Percentiles rank a stretch among this genome's conserved stretches.
These are phyloP conservation scores for Parnassius glacialis DNA, from an alignment of 2,888 invertebrate species.

Conservation along the genomic window DNA sequence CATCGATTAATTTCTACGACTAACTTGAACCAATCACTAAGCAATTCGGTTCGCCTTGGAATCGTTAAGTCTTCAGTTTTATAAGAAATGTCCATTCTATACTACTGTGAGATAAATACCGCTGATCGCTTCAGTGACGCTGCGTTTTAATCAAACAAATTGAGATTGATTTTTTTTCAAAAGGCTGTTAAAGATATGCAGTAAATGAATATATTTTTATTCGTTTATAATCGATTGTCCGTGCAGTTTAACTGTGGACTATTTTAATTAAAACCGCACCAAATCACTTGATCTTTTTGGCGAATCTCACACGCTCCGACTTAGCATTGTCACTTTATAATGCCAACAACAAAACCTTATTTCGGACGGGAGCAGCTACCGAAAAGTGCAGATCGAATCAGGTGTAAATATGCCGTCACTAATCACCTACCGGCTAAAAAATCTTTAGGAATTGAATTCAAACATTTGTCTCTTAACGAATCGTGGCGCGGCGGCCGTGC, in stretches of 20 bases:
- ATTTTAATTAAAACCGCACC: conserved; percentile 31
- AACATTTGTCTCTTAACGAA: conserved; percentile 81
- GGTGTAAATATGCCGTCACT: conserved; percentile 71
- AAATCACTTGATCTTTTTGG: conserved; percentile 27
- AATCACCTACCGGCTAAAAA: conserved; percentile 59
- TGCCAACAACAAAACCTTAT: conserved; percentile 60
- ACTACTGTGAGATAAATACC: conserved; percentile 56
- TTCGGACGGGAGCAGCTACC: conserved; percentile 60
- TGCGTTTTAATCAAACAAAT: conserved; percentile 33
- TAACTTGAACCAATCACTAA: conserved; percentile 58
- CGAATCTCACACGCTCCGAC: conserved; percentile 22
- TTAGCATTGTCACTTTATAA: conserved; percentile 13
- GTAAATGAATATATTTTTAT: conserved; percentile 19
- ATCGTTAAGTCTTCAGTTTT: conserved; percentile 51
- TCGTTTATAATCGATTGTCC: conserved; percentile 20
- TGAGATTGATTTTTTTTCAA: conserved; percentile 36
- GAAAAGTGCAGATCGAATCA: conserved; percentile 58
- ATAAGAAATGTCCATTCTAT: conserved; percentile 51
- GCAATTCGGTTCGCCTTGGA: conserved; percentile 57
- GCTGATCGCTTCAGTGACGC: conserved; percentile 52
- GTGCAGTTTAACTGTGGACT: conserved; percentile 20
- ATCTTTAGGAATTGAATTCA: conserved; percentile 74
- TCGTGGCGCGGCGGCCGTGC: conserved; percentile 72
- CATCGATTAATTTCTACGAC: conserved; percentile 50
- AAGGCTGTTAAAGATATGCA: conserved; percentile 23